phyloP scores from a whole-genome alignment of 2,888 invertebrate genomes.

The Acronicta psi region DNA sequence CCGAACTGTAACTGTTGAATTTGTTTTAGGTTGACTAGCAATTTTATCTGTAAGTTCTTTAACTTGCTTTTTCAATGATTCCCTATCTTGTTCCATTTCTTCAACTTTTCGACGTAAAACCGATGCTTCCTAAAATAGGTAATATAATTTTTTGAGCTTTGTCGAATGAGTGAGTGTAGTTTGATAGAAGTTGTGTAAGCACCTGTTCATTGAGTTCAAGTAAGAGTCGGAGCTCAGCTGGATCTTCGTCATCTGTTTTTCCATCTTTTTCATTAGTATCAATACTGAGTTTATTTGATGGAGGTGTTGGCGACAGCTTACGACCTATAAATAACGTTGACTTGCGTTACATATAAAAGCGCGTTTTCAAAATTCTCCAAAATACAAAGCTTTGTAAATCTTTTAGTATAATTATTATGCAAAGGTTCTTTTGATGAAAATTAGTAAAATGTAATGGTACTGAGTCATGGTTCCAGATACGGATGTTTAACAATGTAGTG shows the following conservation, averaged over 20 bases:
- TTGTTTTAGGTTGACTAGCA: conserved; percentile 79
- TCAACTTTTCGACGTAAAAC: conserved; percentile 95
- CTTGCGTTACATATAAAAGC: conserved; percentile 21
- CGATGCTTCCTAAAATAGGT: conserved; percentile 91
- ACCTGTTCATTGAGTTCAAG: conserved; percentile 96
- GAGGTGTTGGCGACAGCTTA: conserved; percentile 91
- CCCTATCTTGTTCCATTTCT: conserved; percentile 94
- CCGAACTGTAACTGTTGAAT: conserved; percentile 70
- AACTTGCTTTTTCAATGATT: conserved; percentile 92
- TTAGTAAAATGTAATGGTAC: conserved; percentile 56
- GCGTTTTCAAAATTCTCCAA: conserved; percentile 7
- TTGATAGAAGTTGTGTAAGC: conserved; percentile 29
- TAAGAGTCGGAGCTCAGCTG: conserved; percentile 94
- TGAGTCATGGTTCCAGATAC: conserved; percentile 48
- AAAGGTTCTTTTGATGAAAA: conserved; percentile 45
- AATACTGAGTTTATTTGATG: conserved; percentile 90
- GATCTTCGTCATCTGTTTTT: conserved; percentile 94
- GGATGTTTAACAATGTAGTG: conserved; percentile 42
- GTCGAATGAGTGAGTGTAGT: background rate
- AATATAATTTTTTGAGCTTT: background rate
- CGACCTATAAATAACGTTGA: conserved; percentile 85
- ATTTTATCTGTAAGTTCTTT: conserved; percentile 94
- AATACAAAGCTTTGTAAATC: conserved; percentile 38
- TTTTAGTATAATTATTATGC: conserved; percentile 48
- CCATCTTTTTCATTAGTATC: conserved; percentile 92